These are phyloP conservation scores for Leucophenga varia DNA, from an alignment of 1,140 invertebrate genomes.

Conservation along the genomic window DNA sequence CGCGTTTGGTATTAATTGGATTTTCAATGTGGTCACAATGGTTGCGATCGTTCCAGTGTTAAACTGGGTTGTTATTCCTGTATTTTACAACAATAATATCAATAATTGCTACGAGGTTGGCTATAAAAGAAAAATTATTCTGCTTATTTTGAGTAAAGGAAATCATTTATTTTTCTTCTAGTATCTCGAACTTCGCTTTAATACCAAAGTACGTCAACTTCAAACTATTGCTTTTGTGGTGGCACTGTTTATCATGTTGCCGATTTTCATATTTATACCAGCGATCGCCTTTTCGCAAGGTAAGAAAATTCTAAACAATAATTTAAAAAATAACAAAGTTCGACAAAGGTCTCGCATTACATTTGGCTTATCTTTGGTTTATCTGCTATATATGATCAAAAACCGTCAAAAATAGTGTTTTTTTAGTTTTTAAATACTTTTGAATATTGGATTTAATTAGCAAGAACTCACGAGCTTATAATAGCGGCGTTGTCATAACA, in stretches of 20 bases:
- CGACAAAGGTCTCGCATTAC: too few relatives aligned
- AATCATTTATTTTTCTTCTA: constrained; percentile 56
- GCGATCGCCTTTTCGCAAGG: constrained; percentile 77
- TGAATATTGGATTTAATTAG: too few relatives aligned
- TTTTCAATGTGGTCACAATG: constrained; percentile 64
- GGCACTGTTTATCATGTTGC: constrained; percentile 44
- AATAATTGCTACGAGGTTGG: constrained; percentile 80
- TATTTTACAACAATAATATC: constrained; percentile 77
- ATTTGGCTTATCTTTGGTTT: too few relatives aligned
- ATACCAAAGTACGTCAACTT: constrained; percentile 62
- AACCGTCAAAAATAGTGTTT: too few relatives aligned
- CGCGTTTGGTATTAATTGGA: constrained; percentile 70
- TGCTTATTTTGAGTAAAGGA: too few relatives aligned
- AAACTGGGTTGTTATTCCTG: constrained; percentile 72
- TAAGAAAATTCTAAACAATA: constrained; percentile 37
- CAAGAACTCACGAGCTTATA: too few relatives aligned
- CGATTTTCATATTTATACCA: constrained; percentile 60
- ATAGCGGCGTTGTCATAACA: too few relatives aligned
- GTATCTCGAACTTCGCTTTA: constrained; percentile 73
- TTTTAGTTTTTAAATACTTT: too few relatives aligned
- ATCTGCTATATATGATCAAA: too few relatives aligned
- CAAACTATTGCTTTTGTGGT: constrained; percentile 66
- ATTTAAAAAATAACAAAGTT: too few relatives aligned
- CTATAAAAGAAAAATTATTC: constrained; percentile 16
- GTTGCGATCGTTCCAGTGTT: constrained; percentile 68